phyloP scores from a whole-genome alignment of 2,888 invertebrate genomes.

The Pristionchus fissidentatus region DNA sequence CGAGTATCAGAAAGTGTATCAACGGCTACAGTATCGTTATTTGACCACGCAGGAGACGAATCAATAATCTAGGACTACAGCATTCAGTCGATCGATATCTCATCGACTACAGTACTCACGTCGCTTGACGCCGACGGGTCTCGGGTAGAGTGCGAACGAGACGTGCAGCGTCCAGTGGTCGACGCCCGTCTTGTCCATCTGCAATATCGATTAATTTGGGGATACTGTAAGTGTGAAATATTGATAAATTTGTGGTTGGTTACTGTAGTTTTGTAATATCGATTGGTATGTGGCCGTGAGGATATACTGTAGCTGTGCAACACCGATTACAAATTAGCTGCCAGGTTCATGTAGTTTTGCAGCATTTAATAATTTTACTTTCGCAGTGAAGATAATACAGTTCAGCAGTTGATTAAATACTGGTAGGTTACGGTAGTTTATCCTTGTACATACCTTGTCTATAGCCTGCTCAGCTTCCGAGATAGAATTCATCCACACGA shows the following conservation, averaged over 20 bases:
- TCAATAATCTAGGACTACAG: neutral
- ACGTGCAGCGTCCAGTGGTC: slow-evolving; percentile 54
- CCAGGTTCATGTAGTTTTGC: too few species aligned
- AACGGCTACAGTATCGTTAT: neutral
- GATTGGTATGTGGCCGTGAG: too few species aligned
- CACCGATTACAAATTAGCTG: too few species aligned
- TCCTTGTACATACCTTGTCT: slow-evolving; percentile 15
- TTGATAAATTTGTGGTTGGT: too few species aligned
- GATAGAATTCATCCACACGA: slow-evolving; percentile 47
- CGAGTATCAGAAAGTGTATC: too few species aligned
- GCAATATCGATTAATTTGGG: neutral
- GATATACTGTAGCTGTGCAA: too few species aligned
- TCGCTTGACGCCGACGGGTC: slow-evolving; percentile 12
- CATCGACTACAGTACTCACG: neutral
- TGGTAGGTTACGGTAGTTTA: neutral
- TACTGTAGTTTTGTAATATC: too few species aligned
- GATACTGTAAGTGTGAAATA: too few species aligned
- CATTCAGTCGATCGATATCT: neutral
- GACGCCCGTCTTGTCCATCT: slow-evolving; percentile 57
- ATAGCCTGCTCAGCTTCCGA: slow-evolving; percentile 51
- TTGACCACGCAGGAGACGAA: too few species aligned
- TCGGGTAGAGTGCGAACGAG: slow-evolving; percentile 51
- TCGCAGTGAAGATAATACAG: too few species aligned
- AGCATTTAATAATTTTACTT: too few species aligned
- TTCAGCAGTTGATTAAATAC: too few species aligned